These are phyloP conservation scores for Rhopilema esculentum DNA, from an alignment of 30 jellyfish, hydroid and myxozoan species.

Conservation along the genomic window DNA sequence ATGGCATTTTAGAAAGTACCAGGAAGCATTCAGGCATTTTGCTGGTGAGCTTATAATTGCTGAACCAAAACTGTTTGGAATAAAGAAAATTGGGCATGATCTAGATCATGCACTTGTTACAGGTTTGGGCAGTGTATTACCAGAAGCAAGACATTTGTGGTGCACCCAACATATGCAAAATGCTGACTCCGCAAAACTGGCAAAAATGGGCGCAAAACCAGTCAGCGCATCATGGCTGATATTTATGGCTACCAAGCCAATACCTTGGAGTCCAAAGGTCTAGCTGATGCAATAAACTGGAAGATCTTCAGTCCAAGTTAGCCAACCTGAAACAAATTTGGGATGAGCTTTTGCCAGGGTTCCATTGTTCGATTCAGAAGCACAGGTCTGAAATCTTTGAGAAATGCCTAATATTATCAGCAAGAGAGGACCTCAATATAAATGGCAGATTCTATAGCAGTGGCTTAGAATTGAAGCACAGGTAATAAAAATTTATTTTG, in stretches of 20 bases:
- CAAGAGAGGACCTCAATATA: conserved; percentile 47
- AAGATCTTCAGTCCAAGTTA: conserved; percentile 23
- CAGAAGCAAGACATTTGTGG: conserved; percentile 44
- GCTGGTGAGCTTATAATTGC: conserved; percentile 40
- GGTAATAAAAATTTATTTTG: neutral
- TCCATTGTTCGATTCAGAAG: conserved; percentile 47
- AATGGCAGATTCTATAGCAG: conserved; percentile 53
- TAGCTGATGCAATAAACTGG: conserved; percentile 52
- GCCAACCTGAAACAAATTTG: conserved; percentile 37
- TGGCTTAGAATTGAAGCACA: conserved; percentile 34
- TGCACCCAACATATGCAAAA: conserved; percentile 69
- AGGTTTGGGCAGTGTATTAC: conserved; percentile 48
- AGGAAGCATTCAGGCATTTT: conserved; percentile 35
- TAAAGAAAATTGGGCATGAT: conserved; percentile 65
- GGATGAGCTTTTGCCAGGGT: conserved; percentile 60
- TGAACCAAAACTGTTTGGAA: conserved; percentile 29
- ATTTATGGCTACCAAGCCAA: conserved; percentile 52
- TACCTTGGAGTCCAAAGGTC: conserved; percentile 50
- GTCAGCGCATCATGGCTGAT: conserved; percentile 61
- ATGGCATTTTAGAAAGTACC: conserved; percentile 60
- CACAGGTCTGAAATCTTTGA: conserved; percentile 27
- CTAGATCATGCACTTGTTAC: conserved; percentile 60
- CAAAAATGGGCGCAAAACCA: conserved; percentile 47
- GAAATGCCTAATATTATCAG: conserved; percentile 31
- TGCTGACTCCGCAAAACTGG: conserved; percentile 46